Evolutionary conservation across 1,140 invertebrate genomes (phyloP).

Genomic region (Atta cephalotes): DNA sequence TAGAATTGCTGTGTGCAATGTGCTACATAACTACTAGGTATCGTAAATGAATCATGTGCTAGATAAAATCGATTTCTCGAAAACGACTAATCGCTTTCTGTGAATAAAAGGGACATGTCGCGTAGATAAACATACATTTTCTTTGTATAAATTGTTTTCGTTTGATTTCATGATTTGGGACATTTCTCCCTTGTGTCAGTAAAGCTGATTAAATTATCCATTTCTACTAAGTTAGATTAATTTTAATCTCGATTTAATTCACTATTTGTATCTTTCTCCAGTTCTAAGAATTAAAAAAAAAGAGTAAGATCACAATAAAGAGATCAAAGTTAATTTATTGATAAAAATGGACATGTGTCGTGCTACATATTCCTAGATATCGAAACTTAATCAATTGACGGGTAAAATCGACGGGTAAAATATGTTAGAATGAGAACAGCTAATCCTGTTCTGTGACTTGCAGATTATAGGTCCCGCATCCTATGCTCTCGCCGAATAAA

Average conservation of each 20-base stretch:
- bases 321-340: too few relatives aligned
- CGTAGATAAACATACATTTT: neutral
- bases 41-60: constrained; percentile 46
- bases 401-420: constrained; percentile 10
- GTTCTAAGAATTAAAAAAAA: too few relatives aligned
- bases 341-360: neutral
- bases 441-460: constrained; percentile 39
- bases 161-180: constrained; percentile 20
- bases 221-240: too few relatives aligned
- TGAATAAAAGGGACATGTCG: constrained; percentile 26
- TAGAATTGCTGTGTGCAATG: neutral
- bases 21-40: neutral
- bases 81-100: constrained; percentile 25
- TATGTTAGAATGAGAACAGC: constrained; percentile 8
- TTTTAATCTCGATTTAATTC: too few relatives aligned
- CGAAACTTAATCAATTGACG: constrained; percentile 50
- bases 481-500: neutral
- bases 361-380: constrained; percentile 29
- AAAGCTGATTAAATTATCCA: neutral
- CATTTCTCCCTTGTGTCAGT: constrained; percentile 7
- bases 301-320: too few relatives aligned
- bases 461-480: neutral
- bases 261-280: too few relatives aligned
- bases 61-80: constrained; percentile 47
- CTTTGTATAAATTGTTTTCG: constrained; percentile 21